A percentile compares a stretch with the other conserved stretches of the same genome.
These are phyloP conservation scores for Coenobita brevimanus DNA, from an alignment of 1,140 invertebrate species.

Conservation along the genomic window DNA sequence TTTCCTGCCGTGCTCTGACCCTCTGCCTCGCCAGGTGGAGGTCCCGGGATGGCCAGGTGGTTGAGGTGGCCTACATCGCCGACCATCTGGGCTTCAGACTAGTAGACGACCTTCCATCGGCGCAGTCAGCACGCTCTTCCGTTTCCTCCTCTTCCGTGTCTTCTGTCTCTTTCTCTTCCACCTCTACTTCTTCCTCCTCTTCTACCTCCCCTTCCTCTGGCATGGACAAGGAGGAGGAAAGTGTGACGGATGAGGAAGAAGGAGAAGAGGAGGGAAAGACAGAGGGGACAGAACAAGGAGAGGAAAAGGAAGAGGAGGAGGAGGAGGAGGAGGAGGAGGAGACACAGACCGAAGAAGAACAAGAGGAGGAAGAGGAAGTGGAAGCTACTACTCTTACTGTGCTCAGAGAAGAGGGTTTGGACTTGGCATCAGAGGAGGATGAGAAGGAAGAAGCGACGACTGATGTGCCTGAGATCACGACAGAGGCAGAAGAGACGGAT, in stretches of 20 bases:
- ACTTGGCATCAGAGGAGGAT: not conserved
- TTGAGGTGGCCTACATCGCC: constrained; percentile 26
- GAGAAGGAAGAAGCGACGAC: not conserved
- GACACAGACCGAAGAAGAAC: not conserved
- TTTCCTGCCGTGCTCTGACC: no score
- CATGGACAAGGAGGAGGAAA: not conserved
- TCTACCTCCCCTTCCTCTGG: not conserved
- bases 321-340: not conserved
- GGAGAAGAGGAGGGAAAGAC: not conserved
- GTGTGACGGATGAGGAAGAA: not conserved
- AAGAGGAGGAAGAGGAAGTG: not conserved
- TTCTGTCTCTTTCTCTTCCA: not conserved
- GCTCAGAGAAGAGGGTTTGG: not conserved
- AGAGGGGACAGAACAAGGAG: not conserved
- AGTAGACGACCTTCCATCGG: constrained; percentile 5
- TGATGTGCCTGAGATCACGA: not conserved
- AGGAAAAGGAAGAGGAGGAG: not conserved
- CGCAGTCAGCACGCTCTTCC: not conserved
- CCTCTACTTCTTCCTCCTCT: no score
- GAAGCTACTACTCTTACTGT: not conserved
- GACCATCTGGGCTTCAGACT: constrained; percentile 46
- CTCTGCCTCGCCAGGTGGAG: constrained; percentile 45
- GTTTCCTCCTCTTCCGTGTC: not conserved
- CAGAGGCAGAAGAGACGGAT: not conserved
- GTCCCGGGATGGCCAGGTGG: constrained; percentile 31